These are phyloP conservation scores for Coregonus sp. DNA, from an alignment of 2,797 vertebrate genomes.

Conservation along the genomic window DNA sequence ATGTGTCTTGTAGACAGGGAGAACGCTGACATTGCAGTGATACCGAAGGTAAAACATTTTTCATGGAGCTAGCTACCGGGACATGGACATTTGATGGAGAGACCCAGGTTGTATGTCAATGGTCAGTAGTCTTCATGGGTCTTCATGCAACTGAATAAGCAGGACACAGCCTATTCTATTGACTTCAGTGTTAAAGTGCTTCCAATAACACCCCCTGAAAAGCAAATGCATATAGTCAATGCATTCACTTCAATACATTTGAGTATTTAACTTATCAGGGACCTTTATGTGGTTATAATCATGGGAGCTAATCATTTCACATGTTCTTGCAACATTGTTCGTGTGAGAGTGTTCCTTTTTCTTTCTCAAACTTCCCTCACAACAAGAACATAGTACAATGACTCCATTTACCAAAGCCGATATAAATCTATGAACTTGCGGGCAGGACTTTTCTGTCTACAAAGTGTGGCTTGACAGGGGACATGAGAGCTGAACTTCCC, in stretches of 20 bases:
- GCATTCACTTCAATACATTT: too few species aligned
- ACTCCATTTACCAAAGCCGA: constrained; percentile 25
- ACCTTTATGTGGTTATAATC: neutral
- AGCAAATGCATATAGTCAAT: too few species aligned
- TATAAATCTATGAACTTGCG: neutral
- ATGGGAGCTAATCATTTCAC: constrained; percentile 30
- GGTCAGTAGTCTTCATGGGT: neutral
- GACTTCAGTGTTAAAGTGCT: neutral
- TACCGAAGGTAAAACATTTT: neutral
- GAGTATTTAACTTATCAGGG: too few species aligned
- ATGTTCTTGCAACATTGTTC: constrained; percentile 18
- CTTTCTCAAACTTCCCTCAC: constrained; percentile 8
- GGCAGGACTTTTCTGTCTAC: constrained; percentile 7
- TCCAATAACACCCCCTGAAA: neutral
- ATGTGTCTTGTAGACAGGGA: too few species aligned
- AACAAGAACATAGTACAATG: constrained; percentile 30
- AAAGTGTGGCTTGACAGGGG: neutral
- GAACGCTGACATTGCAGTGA: too few species aligned
- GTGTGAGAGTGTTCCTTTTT: neutral
- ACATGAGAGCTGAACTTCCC: neutral
- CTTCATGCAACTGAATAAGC: neutral
- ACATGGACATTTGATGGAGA: too few species aligned
- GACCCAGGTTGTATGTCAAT: neutral
- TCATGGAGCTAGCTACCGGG: neutral
- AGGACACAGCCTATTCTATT: neutral